phyloP scores from a whole-genome alignment of 2,113 vertebrate genomes.

The Takifugu flavidus region DNA sequence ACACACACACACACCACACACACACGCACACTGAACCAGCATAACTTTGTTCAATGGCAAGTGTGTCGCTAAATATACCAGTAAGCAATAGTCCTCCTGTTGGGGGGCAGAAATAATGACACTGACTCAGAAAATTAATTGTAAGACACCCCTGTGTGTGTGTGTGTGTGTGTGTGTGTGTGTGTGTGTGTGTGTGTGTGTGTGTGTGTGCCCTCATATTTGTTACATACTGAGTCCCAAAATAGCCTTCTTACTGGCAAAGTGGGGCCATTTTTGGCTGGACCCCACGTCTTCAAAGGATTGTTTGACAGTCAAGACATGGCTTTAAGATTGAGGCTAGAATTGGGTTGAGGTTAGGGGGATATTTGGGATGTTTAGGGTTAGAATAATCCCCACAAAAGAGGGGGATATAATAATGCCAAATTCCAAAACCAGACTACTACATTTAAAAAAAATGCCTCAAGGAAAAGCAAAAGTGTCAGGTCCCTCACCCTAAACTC shows the following conservation, averaged over 20 bases:
- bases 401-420: no score
- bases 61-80: conserved; percentile 49
- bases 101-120: conserved; percentile 23
- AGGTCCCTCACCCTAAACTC: conserved; percentile 1
- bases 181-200: not conserved
- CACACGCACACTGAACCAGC: conserved; percentile 21
- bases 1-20: conserved; percentile 1
- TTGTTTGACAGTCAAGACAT: no score
- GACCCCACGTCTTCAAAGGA: no score
- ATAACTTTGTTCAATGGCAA: conserved; percentile 46
- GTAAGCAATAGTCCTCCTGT: conserved; percentile 47
- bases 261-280: no score
- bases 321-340: no score
- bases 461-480: not conserved
- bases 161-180: not conserved
- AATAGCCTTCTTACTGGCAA: no score
- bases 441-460: no score
- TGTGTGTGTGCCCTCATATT: not conserved
- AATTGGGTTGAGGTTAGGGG: no score
- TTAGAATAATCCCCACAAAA: no score
- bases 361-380: no score
- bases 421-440: no score
- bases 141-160: conserved; percentile 10
- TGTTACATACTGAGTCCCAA: not conserved
- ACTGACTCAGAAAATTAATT: conserved; percentile 30